phyloP scores from a whole-genome alignment of 92 coral and sea anemone genomes.

The Porites evermanni region DNA sequence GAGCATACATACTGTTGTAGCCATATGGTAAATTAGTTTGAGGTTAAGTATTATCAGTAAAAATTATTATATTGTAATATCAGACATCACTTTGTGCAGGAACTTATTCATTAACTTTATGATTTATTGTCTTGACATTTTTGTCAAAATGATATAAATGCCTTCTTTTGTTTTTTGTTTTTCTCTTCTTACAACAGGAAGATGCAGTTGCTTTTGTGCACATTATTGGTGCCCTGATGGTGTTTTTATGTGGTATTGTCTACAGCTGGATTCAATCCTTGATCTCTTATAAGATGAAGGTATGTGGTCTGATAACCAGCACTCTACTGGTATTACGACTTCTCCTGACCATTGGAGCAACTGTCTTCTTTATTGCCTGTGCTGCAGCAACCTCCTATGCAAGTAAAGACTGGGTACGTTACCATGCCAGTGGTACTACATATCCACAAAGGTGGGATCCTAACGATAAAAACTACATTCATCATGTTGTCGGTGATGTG shows the following conservation, averaged over 20 bases:
- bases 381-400: conserved; percentile 43
- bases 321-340: conserved; percentile 70
- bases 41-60: too few relatives aligned
- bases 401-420: conserved; percentile 41
- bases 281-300: conserved; percentile 88
- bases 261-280: conserved; percentile 85
- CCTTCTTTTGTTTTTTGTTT: too few relatives aligned
- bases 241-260: conserved; percentile 71
- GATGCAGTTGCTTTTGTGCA: conserved; percentile 62
- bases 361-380: conserved; percentile 64
- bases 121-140: neutral
- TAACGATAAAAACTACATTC: conserved; percentile 60
- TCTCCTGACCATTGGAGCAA: conserved; percentile 33
- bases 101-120: too few relatives aligned
- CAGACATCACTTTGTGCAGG: too few relatives aligned
- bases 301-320: conserved; percentile 86
- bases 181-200: conserved; percentile 44
- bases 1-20: too few relatives aligned
- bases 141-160: neutral
- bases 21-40: too few relatives aligned
- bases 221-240: conserved; percentile 75
- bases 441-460: conserved; percentile 67
- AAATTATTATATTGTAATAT: too few relatives aligned
- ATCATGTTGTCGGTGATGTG: conserved; percentile 70
- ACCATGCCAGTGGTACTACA: conserved; percentile 10